Evolutionary conservation across 1,140 invertebrate genomes (phyloP).

Genomic region (Aricia agestis): DNA sequence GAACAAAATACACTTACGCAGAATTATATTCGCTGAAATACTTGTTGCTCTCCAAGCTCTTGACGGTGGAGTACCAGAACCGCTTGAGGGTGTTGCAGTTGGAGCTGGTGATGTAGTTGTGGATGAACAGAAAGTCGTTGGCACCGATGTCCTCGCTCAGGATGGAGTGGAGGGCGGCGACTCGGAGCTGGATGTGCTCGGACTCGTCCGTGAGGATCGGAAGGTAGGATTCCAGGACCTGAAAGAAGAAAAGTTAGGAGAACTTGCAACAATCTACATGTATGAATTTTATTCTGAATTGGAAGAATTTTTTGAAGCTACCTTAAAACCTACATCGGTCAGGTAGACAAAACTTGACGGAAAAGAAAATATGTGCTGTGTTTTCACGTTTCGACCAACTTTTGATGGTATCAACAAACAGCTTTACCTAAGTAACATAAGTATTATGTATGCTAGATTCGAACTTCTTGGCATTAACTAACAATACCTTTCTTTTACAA

Average conservation of each 20-base stretch:
- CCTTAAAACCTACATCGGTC: too few species aligned
- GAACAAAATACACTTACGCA: constrained; percentile 42
- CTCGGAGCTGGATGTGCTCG: constrained; percentile 81
- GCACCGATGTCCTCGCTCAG: constrained; percentile 78
- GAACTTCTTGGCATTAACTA: too few species aligned
- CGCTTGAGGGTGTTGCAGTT: constrained; percentile 80
- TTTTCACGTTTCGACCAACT: too few species aligned
- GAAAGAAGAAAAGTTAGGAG: constrained; percentile 7
- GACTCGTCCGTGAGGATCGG: constrained; percentile 82
- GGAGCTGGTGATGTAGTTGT: constrained; percentile 81
- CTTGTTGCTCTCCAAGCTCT: constrained; percentile 79
- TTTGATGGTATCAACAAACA: too few species aligned
- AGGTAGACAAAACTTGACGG: too few species aligned
- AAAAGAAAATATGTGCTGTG: too few species aligned
- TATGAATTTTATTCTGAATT: too few species aligned
- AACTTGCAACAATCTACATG: too few species aligned
- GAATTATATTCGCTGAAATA: constrained; percentile 49
- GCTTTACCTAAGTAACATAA: too few species aligned
- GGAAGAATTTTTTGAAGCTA: too few species aligned
- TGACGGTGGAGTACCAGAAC: constrained; percentile 84
- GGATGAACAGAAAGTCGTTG: constrained; percentile 80
- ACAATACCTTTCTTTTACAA: too few species aligned
- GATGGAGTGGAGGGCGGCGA: constrained; percentile 80
- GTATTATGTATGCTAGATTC: too few species aligned
- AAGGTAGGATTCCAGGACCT: constrained; percentile 68